Evolutionary conservation across 2,797 vertebrate species (phyloP).

Genomic region (Miichthys miiuy): DNA sequence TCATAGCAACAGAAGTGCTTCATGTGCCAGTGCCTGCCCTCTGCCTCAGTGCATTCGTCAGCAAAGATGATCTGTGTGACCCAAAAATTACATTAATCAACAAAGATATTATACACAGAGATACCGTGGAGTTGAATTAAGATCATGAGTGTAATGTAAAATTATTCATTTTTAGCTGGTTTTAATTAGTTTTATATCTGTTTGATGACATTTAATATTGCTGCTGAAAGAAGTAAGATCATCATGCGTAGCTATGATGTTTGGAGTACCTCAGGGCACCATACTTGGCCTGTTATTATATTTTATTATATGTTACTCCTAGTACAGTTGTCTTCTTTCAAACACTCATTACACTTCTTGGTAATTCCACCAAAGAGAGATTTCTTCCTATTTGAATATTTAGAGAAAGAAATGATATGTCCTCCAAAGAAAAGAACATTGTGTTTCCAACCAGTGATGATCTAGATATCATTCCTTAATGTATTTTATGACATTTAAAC

Average conservation of each 20-base stretch:
- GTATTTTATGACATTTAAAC: not conserved
- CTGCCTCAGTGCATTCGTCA: constrained; percentile 97
- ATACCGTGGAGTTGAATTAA: not conserved
- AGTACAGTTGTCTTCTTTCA: not conserved
- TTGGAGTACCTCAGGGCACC: constrained; percentile 1
- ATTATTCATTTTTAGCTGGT: not conserved
- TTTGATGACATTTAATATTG: not conserved
- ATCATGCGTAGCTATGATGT: not conserved
- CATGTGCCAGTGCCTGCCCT: constrained; percentile 99
- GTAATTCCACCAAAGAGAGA: not conserved
- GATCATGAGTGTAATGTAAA: constrained; percentile 7
- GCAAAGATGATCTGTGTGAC: constrained; percentile 95
- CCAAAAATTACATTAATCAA: constrained; percentile 52
- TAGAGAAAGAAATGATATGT: not conserved
- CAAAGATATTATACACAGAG: constrained; percentile 11
- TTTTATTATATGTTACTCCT: not conserved
- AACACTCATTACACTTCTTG: not conserved
- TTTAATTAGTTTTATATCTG: not conserved
- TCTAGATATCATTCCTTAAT: not conserved
- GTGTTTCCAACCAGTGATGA: not conserved
- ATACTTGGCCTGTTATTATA: not conserved
- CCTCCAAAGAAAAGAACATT: not conserved
- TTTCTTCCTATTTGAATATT: not conserved
- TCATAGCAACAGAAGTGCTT: constrained; percentile 98
- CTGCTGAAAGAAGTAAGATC: not conserved